Percentiles rank a stretch among this genome's conserved stretches.
Conservation (phyloP, 2,113 vertebrate genomes). For the Irena cyanogastra region DNA sequence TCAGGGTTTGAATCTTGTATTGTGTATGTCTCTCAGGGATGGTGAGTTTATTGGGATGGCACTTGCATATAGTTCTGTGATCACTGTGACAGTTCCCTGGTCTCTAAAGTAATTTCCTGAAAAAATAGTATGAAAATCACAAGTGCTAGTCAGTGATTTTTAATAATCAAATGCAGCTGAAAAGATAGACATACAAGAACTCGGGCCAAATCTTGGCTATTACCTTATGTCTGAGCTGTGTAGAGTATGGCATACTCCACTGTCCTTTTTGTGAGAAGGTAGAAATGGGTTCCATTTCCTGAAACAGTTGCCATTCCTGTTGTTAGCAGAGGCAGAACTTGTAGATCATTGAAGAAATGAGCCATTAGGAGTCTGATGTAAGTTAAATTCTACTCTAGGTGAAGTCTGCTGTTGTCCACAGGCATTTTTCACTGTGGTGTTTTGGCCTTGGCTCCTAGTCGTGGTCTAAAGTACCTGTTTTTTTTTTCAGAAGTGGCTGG, state of each 20-base stretch:
- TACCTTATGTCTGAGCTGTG: neutral
- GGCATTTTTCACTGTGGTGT: neutral
- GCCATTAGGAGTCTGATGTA: neutral
- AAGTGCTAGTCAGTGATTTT: neutral
- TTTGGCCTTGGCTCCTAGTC: neutral
- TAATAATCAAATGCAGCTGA: neutral
- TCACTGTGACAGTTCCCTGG: neutral
- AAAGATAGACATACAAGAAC: neutral
- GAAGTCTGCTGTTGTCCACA: neutral
- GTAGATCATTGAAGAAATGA: neutral
- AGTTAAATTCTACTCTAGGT: neutral
- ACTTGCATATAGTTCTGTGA: neutral
- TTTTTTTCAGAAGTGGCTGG: neutral
- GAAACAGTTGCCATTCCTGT: neutral
- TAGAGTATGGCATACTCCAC: neutral
- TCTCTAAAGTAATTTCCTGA: neutral
- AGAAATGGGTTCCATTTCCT: neutral
- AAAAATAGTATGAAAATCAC: neutral
- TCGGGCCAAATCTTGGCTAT: neutral
- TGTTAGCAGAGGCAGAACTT: neutral
- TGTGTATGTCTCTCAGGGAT: neutral
- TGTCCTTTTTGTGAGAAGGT: neutral
- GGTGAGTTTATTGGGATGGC: neutral
- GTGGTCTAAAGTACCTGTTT: neutral
- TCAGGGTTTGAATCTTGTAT: neutral